Evolutionary conservation across 1,140 invertebrate genomes (phyloP).

Genomic region (Thrips palmi): DNA sequence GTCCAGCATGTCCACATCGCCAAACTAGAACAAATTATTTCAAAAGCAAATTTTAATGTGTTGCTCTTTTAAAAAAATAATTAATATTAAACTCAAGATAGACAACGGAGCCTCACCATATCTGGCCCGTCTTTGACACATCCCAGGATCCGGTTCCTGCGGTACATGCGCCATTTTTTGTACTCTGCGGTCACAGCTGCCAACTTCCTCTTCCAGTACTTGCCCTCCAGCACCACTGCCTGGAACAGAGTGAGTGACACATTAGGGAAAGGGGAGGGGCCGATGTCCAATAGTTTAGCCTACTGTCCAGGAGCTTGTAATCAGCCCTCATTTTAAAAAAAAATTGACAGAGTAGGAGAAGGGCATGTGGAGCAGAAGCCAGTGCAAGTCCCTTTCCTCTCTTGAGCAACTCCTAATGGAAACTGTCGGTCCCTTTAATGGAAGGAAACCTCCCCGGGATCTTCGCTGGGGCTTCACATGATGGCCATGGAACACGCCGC

Average conservation of each 20-base stretch:
- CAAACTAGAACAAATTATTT: slow-evolving; percentile 37
- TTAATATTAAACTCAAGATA: neutral
- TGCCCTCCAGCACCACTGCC: slow-evolving; percentile 89
- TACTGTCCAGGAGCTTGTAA: too few species aligned
- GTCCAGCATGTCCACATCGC: slow-evolving; percentile 59
- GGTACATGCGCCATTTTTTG: slow-evolving; percentile 97
- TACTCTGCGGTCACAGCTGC: slow-evolving; percentile 96
- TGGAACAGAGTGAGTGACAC: slow-evolving; percentile 24
- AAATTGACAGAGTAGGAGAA: too few species aligned
- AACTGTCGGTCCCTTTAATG: too few species aligned
- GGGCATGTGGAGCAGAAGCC: too few species aligned
- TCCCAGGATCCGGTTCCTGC: slow-evolving; percentile 62
- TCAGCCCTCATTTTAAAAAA: too few species aligned
- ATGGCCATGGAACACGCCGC: too few species aligned
- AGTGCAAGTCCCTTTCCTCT: too few species aligned
- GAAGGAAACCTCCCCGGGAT: too few species aligned
- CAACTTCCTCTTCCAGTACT: slow-evolving; percentile 96
- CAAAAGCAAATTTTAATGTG: neutral
- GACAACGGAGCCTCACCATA: slow-evolving; percentile 35
- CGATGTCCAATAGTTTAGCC: too few species aligned
- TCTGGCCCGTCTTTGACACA: slow-evolving; percentile 55
- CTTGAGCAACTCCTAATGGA: neutral
- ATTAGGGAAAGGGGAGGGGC: slow-evolving; percentile 7
- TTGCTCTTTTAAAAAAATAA: slow-evolving; percentile 1
- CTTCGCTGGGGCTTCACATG: too few species aligned